These are phyloP conservation scores for Dicerorhinus sumatrensis DNA, from an alignment of 2,113 vertebrate species.

Conservation along the genomic window DNA sequence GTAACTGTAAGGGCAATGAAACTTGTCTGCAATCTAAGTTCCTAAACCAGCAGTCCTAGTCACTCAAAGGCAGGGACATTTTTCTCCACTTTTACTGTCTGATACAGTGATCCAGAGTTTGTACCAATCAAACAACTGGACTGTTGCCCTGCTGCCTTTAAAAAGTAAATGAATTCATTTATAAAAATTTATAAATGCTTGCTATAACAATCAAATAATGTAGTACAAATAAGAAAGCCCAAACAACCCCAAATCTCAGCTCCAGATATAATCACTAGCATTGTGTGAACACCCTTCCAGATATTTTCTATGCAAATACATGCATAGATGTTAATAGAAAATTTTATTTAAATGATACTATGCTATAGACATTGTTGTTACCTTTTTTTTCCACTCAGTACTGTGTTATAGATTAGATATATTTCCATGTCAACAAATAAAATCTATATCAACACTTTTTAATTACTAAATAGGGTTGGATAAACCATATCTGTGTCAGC, in stretches of 20 bases:
- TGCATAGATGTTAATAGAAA: not conserved
- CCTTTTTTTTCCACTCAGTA: not conserved
- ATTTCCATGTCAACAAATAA: not conserved
- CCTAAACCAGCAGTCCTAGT: not conserved
- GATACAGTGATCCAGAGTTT: not conserved
- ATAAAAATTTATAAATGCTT: not conserved
- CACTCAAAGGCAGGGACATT: not conserved
- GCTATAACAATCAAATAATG: not conserved
- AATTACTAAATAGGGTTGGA: not conserved
- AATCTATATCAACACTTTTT: not conserved
- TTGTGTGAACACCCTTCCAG: not conserved
- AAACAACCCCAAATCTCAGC: not conserved
- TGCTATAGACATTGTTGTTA: not conserved
- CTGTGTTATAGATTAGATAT: not conserved
- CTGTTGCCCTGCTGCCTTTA: not conserved
- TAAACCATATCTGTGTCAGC: not conserved
- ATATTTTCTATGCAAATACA: not conserved
- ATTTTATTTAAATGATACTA: conserved; percentile 5
- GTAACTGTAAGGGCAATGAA: not conserved
- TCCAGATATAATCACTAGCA: not conserved
- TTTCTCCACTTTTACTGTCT: not conserved
- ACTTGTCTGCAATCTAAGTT: not conserved
- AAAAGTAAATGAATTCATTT: not conserved
- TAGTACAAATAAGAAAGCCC: not conserved
- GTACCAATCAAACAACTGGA: not conserved